Conservation (phyloP, 2,797 vertebrate species). For the Pteronotus mesoamericanus region DNA sequence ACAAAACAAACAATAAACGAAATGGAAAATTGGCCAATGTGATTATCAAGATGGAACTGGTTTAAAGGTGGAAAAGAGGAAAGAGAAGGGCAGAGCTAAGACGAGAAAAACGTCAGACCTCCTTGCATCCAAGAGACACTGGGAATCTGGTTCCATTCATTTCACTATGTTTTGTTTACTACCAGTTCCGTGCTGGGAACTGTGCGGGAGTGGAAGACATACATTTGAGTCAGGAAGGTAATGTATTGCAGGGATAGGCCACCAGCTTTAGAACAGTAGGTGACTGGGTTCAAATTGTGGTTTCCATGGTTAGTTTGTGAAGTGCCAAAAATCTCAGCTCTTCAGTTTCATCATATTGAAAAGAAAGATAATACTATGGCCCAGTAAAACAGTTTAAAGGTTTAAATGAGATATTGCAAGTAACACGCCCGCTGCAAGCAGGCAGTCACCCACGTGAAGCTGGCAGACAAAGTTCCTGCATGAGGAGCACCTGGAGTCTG, state of each 20-base stretch:
- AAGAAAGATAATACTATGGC: no score
- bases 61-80: no score
- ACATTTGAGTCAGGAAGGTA: not conserved
- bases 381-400: not conserved
- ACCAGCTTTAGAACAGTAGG: not conserved
- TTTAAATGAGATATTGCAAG: not conserved
- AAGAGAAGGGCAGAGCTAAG: not conserved
- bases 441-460: not conserved
- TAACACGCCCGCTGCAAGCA: not conserved
- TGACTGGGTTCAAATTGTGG: not conserved
- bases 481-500: not conserved
- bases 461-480: not conserved
- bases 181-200: not conserved
- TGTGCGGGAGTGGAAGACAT: not conserved
- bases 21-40: rapidly evolving
- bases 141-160: not conserved
- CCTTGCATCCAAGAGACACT: not conserved
- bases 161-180: not conserved
- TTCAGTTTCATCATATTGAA: not conserved
- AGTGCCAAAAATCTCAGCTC: not conserved
- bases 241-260: not conserved
- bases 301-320: not conserved
- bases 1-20: not conserved
- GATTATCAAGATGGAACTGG: not conserved
- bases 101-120: rapidly evolving